phyloP scores from a whole-genome alignment of 2,888 invertebrate species.

The Tetragnatha montana region DNA sequence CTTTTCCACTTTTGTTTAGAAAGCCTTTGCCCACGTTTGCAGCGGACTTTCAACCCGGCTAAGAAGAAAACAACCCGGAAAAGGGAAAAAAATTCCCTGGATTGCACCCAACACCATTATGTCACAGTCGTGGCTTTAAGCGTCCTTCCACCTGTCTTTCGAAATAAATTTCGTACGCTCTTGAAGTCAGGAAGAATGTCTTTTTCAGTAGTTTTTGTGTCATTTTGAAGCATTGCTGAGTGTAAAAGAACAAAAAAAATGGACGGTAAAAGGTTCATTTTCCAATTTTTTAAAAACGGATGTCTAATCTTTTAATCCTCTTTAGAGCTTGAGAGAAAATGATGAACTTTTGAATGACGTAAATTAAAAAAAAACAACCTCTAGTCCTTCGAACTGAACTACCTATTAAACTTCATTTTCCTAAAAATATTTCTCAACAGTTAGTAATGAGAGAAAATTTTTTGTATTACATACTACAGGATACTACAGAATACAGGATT shows the following conservation, averaged over 20 bases:
- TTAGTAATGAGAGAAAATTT: no score
- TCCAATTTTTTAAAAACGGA: not conserved
- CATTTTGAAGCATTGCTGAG: not conserved
- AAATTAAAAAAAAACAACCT: not conserved
- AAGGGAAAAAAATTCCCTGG: not conserved
- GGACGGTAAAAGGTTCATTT: not conserved
- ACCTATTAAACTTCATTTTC: not conserved
- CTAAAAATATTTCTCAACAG: no score
- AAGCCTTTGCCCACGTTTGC: not conserved
- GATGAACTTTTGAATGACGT: not conserved
- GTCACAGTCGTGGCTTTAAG: slow-evolving; percentile 22
- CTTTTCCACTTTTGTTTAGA: not conserved
- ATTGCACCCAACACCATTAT: slow-evolving; percentile 16
- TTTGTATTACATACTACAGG: no score
- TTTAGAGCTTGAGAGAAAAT: not conserved
- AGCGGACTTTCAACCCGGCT: slow-evolving; percentile 9
- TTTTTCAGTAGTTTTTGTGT: not conserved
- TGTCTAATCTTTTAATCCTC: not conserved
- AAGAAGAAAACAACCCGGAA: slow-evolving; percentile 16
- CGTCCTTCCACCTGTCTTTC: slow-evolving; percentile 8
- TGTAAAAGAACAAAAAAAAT: not conserved
- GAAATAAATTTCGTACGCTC: slow-evolving; percentile 16
- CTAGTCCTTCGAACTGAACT: not conserved
- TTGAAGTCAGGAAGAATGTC: not conserved
- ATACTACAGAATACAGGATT: no score